Evolutionary conservation across 2,888 invertebrate genomes (phyloP).

Genomic region (Euspilapteryx auroguttella): DNA sequence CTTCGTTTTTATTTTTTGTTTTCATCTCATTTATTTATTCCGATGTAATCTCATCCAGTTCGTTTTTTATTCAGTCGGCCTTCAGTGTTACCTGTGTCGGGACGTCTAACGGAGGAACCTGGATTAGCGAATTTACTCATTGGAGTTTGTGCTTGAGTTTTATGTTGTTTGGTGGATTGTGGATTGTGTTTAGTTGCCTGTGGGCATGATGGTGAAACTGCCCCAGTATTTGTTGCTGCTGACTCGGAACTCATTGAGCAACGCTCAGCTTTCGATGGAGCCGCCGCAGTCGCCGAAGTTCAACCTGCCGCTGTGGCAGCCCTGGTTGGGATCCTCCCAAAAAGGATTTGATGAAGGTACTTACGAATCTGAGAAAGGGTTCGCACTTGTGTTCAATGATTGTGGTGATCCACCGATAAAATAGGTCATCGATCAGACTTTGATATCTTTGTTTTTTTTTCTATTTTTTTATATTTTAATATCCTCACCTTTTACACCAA

Average conservation of each 20-base stretch:
- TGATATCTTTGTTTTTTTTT: too few relatives aligned
- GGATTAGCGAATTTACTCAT: not conserved
- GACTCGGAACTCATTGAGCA: constrained; percentile 33
- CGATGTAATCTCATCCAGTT: constrained; percentile 62
- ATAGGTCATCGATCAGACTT: too few relatives aligned
- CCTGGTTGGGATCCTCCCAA: constrained; percentile 40
- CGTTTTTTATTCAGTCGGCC: constrained; percentile 61
- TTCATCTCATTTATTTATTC: constrained; percentile 64
- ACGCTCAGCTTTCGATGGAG: constrained; percentile 41
- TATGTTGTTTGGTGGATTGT: not conserved
- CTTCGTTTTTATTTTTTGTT: constrained; percentile 46
- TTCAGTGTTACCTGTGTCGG: constrained; percentile 57
- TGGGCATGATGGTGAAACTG: constrained; percentile 52
- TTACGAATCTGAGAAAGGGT: too few relatives aligned
- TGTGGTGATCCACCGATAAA: too few relatives aligned
- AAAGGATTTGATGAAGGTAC: constrained; percentile 28
- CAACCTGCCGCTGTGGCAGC: constrained; percentile 52
- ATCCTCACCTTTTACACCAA: too few relatives aligned
- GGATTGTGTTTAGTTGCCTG: constrained; percentile 13
- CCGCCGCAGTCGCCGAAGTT: constrained; percentile 55
- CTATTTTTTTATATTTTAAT: too few relatives aligned
- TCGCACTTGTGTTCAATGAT: too few relatives aligned
- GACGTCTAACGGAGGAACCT: constrained; percentile 37
- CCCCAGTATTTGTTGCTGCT: constrained; percentile 40
- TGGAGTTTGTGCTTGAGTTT: not conserved